phyloP scores from a whole-genome alignment of 2,113 vertebrate genomes.

The Leucoraja erinaceus region DNA sequence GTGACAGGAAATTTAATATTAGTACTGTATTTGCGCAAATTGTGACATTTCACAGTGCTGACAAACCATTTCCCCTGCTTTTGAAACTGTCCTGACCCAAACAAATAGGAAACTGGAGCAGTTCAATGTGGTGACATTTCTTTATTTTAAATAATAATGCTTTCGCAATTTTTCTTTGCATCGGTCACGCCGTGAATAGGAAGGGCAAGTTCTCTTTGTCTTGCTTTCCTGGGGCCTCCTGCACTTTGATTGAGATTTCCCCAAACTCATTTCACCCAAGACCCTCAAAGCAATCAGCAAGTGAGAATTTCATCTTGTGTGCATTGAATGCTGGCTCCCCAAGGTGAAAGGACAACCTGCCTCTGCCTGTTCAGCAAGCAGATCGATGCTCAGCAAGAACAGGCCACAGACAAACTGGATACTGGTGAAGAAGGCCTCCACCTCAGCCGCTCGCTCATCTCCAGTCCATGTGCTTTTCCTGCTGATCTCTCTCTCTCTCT shows the following conservation, averaged over 20 bases:
- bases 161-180: constrained; percentile 14
- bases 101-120: not conserved
- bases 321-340: not conserved
- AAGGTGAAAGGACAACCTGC: not conserved
- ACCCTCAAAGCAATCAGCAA: not conserved
- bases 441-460: too few relatives aligned
- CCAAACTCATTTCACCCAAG: not conserved
- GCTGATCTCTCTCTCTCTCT: too few relatives aligned
- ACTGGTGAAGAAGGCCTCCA: not conserved
- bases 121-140: not conserved
- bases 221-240: not conserved
- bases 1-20: not conserved
- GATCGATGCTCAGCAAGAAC: not conserved
- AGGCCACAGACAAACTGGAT: not conserved
- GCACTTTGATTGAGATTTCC: not conserved
- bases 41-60: not conserved
- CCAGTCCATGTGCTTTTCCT: too few relatives aligned
- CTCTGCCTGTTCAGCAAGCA: not conserved
- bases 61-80: not conserved
- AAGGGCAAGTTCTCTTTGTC: not conserved
- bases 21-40: not conserved
- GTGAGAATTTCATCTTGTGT: not conserved
- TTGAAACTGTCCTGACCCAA: not conserved
- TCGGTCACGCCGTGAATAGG: not conserved
- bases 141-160: not conserved